Conservation (phyloP, 2,113 vertebrate species). For the Rutilus rutilus region DNA sequence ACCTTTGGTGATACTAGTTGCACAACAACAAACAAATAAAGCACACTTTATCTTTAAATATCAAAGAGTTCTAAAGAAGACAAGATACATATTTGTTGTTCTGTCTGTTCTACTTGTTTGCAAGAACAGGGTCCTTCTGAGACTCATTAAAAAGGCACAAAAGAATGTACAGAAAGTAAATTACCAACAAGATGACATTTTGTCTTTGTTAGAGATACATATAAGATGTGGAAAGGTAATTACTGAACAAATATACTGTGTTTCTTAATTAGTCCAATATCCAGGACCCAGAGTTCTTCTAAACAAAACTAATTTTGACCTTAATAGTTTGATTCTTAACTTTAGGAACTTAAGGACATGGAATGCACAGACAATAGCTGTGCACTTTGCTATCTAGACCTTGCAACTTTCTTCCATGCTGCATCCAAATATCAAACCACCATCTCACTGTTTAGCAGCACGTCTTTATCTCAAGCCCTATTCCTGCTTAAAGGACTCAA, state of each 20-base stretch:
- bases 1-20: neutral
- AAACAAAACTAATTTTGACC: neutral
- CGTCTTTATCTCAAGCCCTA: neutral
- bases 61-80: neutral
- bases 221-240: neutral
- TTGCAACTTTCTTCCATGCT: neutral
- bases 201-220: neutral
- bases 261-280: slow-evolving; percentile 10
- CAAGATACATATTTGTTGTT: neutral
- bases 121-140: neutral
- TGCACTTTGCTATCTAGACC: neutral
- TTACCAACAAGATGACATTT: slow-evolving; percentile 22
- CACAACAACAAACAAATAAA: neutral
- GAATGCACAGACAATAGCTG: neutral
- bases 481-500: slow-evolving; percentile 7
- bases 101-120: neutral
- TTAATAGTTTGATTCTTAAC: neutral
- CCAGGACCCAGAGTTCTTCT: neutral
- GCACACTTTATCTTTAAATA: neutral
- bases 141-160: neutral
- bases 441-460: neutral
- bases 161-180: neutral
- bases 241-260: neutral
- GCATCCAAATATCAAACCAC: neutral
- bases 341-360: neutral